Percentiles rank a stretch among this genome's conserved stretches.
phyloP scores from a whole-genome alignment of 1,140 invertebrate species.

The Lutraria rhynchaena region DNA sequence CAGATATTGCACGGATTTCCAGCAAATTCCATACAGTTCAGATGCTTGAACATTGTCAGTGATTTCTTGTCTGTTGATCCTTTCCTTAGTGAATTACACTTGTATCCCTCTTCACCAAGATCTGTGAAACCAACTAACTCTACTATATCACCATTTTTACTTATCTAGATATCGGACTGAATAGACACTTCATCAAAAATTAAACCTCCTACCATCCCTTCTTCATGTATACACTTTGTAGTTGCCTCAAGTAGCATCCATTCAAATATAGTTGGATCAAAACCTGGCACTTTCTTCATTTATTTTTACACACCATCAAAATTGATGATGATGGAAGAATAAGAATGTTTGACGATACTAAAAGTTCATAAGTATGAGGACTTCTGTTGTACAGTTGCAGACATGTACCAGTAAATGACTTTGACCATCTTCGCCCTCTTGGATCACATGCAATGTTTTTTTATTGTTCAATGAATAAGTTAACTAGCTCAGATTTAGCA shows the following conservation, averaged over 20 bases:
- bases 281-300: too few relatives aligned
- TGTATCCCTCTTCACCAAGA: conserved; percentile 17
- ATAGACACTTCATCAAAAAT: conserved; percentile 60
- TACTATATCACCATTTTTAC: conserved; percentile 20
- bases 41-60: conserved; percentile 20
- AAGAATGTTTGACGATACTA: neutral
- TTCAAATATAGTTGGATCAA: conserved; percentile 53
- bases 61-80: conserved; percentile 11
- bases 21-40: conserved; percentile 52
- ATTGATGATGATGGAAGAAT: conserved; percentile 33
- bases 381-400: conserved; percentile 32
- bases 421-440: conserved; percentile 22
- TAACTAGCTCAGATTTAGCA: neutral
- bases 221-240: conserved; percentile 25
- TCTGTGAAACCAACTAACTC: conserved; percentile 49
- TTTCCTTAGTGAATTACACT: neutral
- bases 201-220: conserved; percentile 55
- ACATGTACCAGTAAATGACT: neutral
- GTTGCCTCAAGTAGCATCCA: conserved; percentile 60
- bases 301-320: conserved; percentile 55
- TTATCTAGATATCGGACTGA: conserved; percentile 38
- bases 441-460: neutral
- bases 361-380: conserved; percentile 8
- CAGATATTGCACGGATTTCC: conserved; percentile 35
- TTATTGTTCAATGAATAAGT: conserved; percentile 6